Percentiles rank a stretch among this genome's conserved stretches.
phyloP scores from a whole-genome alignment of 2,113 vertebrate genomes.

The Columba livia region DNA sequence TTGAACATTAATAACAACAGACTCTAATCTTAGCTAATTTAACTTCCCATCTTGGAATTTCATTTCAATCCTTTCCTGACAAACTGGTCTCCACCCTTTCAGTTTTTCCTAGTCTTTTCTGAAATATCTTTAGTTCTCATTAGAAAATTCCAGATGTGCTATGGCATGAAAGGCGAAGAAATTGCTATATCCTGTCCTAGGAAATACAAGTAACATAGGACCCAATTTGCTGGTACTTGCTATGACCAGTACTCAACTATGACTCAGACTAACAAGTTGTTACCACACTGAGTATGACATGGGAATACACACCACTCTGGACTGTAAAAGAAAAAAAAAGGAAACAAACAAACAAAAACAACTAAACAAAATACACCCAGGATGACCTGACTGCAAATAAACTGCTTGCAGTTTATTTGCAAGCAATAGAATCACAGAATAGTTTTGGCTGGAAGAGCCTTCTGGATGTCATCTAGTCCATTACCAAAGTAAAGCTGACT shows the following conservation, averaged over 20 bases:
- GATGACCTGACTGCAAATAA: background rate
- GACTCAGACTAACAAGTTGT: background rate
- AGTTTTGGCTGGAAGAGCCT: background rate
- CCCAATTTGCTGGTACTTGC: background rate
- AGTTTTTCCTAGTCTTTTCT: background rate
- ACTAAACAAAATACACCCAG: too few species aligned
- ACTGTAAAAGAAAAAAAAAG: background rate
- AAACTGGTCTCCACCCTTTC: background rate
- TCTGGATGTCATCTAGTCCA: too few species aligned
- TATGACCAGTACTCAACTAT: background rate
- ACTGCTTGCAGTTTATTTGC: too few species aligned
- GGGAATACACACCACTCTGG: background rate
- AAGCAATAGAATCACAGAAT: background rate
- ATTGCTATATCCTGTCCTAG: background rate
- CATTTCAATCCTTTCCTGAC: background rate
- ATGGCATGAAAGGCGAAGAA: background rate
- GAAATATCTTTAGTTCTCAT: background rate
- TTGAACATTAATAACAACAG: background rate
- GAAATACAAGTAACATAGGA: background rate
- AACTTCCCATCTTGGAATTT: background rate
- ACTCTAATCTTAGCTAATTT: background rate
- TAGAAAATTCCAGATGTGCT: background rate
- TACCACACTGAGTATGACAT: background rate
- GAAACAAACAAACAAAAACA: too few species aligned
- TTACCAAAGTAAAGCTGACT: background rate